Evolutionary conservation across 1,140 invertebrate species (phyloP).

Genomic region (Euglossa dilemma): DNA sequence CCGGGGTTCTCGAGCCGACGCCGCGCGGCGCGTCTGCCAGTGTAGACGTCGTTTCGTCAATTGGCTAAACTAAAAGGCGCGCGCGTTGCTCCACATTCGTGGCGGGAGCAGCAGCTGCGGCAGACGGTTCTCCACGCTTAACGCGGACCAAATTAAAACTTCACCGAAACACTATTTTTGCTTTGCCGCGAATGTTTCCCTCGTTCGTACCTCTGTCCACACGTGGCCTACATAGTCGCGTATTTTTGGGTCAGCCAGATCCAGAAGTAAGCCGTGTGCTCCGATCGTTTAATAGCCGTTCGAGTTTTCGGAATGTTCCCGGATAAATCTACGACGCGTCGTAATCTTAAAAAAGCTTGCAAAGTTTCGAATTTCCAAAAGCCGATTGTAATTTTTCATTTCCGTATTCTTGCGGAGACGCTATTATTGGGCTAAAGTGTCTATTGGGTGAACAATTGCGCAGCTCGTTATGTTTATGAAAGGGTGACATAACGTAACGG

Average conservation of each 20-base stretch:
- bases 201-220: neutral
- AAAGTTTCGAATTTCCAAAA: no score
- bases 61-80: slow-evolving; percentile 69
- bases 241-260: slow-evolving; percentile 28
- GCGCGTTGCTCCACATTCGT: slow-evolving; percentile 52
- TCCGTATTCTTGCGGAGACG: no score
- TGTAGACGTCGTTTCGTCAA: slow-evolving; percentile 57
- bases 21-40: neutral
- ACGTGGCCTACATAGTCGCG: neutral
- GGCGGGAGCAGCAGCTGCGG: slow-evolving; percentile 36
- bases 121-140: slow-evolving; percentile 27
- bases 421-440: neutral
- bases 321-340: no score
- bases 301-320: neutral
- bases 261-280: neutral
- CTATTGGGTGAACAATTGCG: neutral
- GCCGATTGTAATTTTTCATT: no score
- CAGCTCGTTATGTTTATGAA: neutral
- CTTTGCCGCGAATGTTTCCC: slow-evolving; percentile 17
- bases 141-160: slow-evolving; percentile 56
- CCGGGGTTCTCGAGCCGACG: neutral
- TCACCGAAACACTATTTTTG: slow-evolving; percentile 22
- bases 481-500: no score
- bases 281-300: neutral
- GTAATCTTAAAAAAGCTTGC: no score